Evolutionary conservation across 2,113 vertebrate genomes (phyloP).

Genomic region (Gasterosteus aculeatus): DNA sequence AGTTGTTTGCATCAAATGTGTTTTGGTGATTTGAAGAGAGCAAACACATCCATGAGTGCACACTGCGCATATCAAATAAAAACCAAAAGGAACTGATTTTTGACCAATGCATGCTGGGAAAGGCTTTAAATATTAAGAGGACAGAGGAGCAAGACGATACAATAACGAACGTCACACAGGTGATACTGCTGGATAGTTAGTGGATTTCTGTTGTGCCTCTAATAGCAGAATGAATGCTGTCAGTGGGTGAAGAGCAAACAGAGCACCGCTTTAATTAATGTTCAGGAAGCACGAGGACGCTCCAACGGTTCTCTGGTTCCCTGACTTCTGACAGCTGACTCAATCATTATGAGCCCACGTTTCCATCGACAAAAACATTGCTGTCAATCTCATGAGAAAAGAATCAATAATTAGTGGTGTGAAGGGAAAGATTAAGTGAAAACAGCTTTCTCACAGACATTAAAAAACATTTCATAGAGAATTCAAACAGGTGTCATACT

Average conservation of each 20-base stretch:
- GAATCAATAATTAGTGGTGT: slow-evolving; percentile 53
- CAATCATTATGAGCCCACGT: slow-evolving; percentile 44
- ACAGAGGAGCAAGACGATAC: slow-evolving; percentile 9
- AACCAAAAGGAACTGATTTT: background rate
- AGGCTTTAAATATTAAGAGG: background rate
- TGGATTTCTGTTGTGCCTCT: slow-evolving; percentile 1
- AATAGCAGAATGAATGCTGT: slow-evolving; percentile 3
- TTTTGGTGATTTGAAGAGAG: slow-evolving; percentile 10
- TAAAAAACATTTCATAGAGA: slow-evolving; percentile 72
- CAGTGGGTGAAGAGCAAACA: slow-evolving; percentile 24
- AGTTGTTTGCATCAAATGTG: background rate
- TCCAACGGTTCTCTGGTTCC: slow-evolving; percentile 39
- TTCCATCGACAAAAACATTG: slow-evolving; percentile 35
- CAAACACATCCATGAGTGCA: background rate
- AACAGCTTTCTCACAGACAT: slow-evolving; percentile 60
- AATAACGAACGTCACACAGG: slow-evolving; percentile 16
- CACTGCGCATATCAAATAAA: background rate
- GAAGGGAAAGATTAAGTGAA: slow-evolving; percentile 60
- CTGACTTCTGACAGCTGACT: slow-evolving; percentile 48
- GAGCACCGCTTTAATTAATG: slow-evolving; percentile 33
- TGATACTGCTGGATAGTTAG: slow-evolving; percentile 25
- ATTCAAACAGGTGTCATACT: slow-evolving; percentile 83
- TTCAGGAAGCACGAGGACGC: slow-evolving; percentile 45
- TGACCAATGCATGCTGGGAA: background rate
- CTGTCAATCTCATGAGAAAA: slow-evolving; percentile 47